These are phyloP conservation scores for Odontocolon sp. DNA, from an alignment of 2,888 invertebrate genomes.

Conservation along the genomic window DNA sequence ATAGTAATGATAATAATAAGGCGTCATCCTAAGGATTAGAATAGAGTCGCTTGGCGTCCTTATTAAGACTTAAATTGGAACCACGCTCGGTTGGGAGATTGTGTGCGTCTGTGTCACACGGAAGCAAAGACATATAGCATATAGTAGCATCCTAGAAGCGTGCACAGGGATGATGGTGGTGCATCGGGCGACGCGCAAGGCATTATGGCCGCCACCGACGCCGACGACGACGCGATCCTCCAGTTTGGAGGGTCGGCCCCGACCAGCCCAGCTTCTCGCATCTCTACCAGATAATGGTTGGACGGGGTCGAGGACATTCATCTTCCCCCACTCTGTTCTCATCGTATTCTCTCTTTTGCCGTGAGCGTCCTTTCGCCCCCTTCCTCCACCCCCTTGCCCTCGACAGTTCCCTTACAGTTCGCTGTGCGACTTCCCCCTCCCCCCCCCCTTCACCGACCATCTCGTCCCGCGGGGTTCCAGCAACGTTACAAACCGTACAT, in stretches of 20 bases:
- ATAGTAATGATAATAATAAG: slow-evolving; percentile 68
- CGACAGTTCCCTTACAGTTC: slow-evolving; percentile 70
- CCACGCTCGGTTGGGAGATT: slow-evolving; percentile 56
- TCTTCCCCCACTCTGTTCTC: slow-evolving; percentile 75
- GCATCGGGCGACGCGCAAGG: slow-evolving; percentile 72
- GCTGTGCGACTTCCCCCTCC: slow-evolving; percentile 65
- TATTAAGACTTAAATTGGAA: slow-evolving; percentile 79
- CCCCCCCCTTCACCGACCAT: slow-evolving; percentile 25
- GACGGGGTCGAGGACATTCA: slow-evolving; percentile 79
- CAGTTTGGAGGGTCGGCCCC: slow-evolving; percentile 77
- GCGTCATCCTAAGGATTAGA: slow-evolving; percentile 73
- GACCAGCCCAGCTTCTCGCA: slow-evolving; percentile 65
- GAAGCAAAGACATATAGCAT: slow-evolving; percentile 37
- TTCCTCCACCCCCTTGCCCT: slow-evolving; percentile 67
- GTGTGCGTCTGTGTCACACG: slow-evolving; percentile 11
- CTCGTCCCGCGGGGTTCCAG: slow-evolving; percentile 52
- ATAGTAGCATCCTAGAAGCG: slow-evolving; percentile 43
- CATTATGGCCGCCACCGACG: slow-evolving; percentile 79
- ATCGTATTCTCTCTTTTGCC: slow-evolving; percentile 65
- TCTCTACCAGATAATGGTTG: slow-evolving; percentile 67
- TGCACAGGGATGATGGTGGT: slow-evolving; percentile 67
- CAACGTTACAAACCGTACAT: slow-evolving; percentile 40
- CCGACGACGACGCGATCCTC: slow-evolving; percentile 65
- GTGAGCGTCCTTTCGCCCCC: slow-evolving; percentile 55
- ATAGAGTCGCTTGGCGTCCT: slow-evolving; percentile 72